phyloP scores from a whole-genome alignment of 2,113 vertebrate genomes.

The Sialia sialis region DNA sequence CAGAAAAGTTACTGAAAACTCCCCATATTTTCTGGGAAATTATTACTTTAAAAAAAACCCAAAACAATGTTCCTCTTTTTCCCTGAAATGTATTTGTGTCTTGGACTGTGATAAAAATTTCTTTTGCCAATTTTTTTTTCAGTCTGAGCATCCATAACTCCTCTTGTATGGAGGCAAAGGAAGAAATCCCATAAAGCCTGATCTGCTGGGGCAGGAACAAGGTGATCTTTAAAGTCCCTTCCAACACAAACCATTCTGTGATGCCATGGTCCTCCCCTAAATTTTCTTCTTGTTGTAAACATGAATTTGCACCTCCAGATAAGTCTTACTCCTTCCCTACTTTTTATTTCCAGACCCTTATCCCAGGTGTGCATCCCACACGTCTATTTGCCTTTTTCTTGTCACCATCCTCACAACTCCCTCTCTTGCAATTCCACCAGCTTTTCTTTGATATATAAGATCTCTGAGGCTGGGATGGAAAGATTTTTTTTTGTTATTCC shows the following conservation, averaged over 20 bases:
- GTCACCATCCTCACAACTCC: neutral
- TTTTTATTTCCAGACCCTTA: neutral
- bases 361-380: neutral
- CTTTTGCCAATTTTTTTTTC: neutral
- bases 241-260: neutral
- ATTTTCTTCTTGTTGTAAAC: neutral
- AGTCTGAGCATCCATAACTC: neutral
- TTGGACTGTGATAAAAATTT: neutral
- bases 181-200: neutral
- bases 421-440: neutral
- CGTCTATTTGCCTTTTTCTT: fast-evolving
- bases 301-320: neutral
- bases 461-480: neutral
- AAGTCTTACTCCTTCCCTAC: neutral
- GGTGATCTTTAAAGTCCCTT: neutral
- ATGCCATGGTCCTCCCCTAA: fast-evolving
- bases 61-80: neutral
- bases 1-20: neutral
- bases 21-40: conserved; percentile 15
- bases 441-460: neutral
- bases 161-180: neutral
- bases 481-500: neutral
- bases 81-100: conserved; percentile 6
- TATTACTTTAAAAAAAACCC: neutral
- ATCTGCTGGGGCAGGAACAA: neutral